phyloP scores from a whole-genome alignment of 2,113 vertebrate species.

The Sinosuthora webbiana region DNA sequence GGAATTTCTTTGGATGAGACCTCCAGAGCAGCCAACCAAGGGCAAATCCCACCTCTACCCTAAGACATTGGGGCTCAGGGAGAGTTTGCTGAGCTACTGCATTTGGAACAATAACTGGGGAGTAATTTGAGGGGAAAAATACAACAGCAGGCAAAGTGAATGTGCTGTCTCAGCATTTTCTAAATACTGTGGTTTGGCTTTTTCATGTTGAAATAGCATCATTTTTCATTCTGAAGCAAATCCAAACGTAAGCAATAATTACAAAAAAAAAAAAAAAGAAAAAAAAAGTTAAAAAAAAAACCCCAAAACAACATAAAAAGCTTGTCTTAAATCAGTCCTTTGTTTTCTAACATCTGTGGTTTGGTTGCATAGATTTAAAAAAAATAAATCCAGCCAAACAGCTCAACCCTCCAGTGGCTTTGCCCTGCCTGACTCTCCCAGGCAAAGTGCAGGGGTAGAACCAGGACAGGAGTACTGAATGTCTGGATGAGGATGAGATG shows the following conservation, averaged over 20 bases:
- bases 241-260: constrained; percentile 15
- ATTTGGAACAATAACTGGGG: neutral
- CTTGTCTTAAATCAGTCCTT: neutral
- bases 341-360: neutral
- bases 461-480: rapidly evolving
- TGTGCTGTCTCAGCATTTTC: neutral
- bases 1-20: neutral
- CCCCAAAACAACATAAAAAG: neutral
- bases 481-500: neutral
- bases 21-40: neutral
- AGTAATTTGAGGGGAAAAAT: neutral
- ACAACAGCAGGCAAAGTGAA: neutral
- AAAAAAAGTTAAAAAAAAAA: no score
- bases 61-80: neutral
- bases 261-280: neutral
- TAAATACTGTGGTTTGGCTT: neutral
- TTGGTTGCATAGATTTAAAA: neutral
- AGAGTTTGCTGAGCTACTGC: neutral
- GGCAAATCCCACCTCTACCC: neutral
- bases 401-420: neutral
- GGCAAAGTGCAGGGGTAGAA: neutral
- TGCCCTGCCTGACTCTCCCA: neutral
- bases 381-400: neutral
- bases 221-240: neutral
- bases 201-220: neutral